These are phyloP conservation scores for Teleopsis dalmanni DNA, from an alignment of 1,140 invertebrate genomes.

Conservation along the genomic window DNA sequence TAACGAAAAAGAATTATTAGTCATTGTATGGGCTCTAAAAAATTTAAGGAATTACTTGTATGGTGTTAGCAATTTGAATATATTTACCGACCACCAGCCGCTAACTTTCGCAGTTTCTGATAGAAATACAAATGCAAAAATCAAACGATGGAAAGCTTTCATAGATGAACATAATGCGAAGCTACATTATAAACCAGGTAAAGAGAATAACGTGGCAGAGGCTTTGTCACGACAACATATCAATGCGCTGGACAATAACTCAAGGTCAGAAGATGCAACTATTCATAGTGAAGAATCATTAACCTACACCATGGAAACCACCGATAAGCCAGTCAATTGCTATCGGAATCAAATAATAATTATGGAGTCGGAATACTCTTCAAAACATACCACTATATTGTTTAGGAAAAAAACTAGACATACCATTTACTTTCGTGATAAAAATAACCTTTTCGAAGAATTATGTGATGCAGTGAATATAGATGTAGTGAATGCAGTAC, in stretches of 20 bases:
- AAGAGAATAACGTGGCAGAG: conserved; percentile 32
- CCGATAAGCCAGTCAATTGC: conserved; percentile 13
- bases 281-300: conserved; percentile 1
- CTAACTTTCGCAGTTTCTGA: conserved; percentile 9
- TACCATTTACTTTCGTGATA: background rate
- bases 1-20: too few relatives aligned
- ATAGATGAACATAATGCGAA: conserved; percentile 42
- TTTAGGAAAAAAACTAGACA: conserved; percentile 12
- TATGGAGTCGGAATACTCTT: background rate
- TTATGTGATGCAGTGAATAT: conserved; percentile 2
- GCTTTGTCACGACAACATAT: conserved; percentile 13
- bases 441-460: background rate
- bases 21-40: conserved; percentile 6
- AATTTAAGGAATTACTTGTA: conserved; percentile 8
- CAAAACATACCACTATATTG: conserved; percentile 6
- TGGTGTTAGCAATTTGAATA: conserved; percentile 5
- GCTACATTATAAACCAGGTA: conserved; percentile 43
- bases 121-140: conserved; percentile 10
- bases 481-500: conserved; percentile 9
- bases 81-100: too few relatives aligned
- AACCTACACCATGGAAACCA: conserved; percentile 4
- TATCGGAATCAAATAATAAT: conserved; percentile 11
- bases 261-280: conserved; percentile 6
- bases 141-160: conserved; percentile 48
- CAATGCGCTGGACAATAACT: conserved; percentile 2